These are phyloP conservation scores for Lepisosteus oculatus DNA, from an alignment of 2,113 vertebrate genomes.

Conservation along the genomic window DNA sequence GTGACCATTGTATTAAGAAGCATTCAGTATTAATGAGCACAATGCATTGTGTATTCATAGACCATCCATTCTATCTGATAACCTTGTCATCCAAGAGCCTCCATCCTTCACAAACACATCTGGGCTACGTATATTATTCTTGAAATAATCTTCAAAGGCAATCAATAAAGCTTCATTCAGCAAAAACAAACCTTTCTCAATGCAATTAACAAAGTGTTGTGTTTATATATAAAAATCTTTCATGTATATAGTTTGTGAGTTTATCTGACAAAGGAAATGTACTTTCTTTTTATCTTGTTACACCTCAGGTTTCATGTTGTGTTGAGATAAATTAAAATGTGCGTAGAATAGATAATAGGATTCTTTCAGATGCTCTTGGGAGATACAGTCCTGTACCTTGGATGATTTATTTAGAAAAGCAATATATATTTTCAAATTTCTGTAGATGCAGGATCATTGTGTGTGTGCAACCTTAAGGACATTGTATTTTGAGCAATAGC, in stretches of 20 bases:
- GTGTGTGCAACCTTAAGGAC: no score
- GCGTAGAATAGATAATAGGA: not conserved
- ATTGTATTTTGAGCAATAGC: no score
- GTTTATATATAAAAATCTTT: not conserved
- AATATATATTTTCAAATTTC: no score
- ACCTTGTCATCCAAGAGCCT: not conserved
- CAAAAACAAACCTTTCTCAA: not conserved
- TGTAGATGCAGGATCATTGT: no score
- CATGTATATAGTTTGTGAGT: not conserved
- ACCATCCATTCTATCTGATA: slow-evolving; percentile 10
- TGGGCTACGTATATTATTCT: slow-evolving; percentile 1
- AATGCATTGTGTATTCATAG: slow-evolving; percentile 20
- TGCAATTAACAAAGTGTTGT: not conserved
- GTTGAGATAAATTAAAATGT: not conserved
- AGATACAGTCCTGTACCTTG: no score
- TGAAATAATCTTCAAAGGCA: not conserved
- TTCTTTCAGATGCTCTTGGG: not conserved
- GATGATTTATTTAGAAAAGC: no score
- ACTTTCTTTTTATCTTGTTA: not conserved
- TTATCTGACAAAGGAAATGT: not conserved
- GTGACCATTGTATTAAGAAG: slow-evolving; percentile 21
- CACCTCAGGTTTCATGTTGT: slow-evolving; percentile 23
- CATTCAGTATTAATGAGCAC: slow-evolving; percentile 24
- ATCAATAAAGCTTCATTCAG: slow-evolving; percentile 8
- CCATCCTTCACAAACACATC: slow-evolving; percentile 15